phyloP scores from a whole-genome alignment of 2,888 invertebrate genomes.

The Mythimna loreyi region DNA sequence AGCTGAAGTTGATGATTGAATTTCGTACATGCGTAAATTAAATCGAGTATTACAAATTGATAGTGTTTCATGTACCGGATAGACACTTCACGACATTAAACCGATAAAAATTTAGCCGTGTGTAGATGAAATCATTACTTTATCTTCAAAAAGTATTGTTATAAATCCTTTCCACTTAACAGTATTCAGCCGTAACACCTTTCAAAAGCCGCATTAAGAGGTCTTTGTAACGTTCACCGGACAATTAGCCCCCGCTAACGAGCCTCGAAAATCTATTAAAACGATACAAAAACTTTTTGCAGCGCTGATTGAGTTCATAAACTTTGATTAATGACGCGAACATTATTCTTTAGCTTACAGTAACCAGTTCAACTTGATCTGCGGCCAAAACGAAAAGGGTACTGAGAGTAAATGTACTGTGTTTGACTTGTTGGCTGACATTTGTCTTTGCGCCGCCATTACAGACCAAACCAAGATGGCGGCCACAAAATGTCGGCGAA shows the following conservation, averaged over 20 bases:
- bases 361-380: constrained; percentile 22
- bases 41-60: too few species aligned
- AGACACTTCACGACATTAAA: too few species aligned
- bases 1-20: too few species aligned
- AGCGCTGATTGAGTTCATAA: constrained; percentile 38
- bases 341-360: constrained; percentile 27
- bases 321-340: constrained; percentile 55
- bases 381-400: neutral
- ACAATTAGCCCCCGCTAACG: constrained; percentile 49
- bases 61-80: too few species aligned
- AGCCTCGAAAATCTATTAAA: constrained; percentile 50
- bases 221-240: constrained; percentile 43
- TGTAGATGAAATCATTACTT: neutral
- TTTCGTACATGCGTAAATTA: too few species aligned
- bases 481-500: constrained; percentile 17
- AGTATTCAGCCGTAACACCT: neutral
- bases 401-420: constrained; percentile 21
- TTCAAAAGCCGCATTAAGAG: constrained; percentile 21
- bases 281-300: constrained; percentile 52
- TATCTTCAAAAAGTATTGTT: neutral
- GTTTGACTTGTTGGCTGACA: constrained; percentile 18
- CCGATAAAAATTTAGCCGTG: too few species aligned
- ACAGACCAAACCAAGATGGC: constrained; percentile 31
- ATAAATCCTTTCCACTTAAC: neutral
- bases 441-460: constrained; percentile 22